Conservation (phyloP, 2,888 invertebrate species). For the Hydraecia micacea region DNA sequence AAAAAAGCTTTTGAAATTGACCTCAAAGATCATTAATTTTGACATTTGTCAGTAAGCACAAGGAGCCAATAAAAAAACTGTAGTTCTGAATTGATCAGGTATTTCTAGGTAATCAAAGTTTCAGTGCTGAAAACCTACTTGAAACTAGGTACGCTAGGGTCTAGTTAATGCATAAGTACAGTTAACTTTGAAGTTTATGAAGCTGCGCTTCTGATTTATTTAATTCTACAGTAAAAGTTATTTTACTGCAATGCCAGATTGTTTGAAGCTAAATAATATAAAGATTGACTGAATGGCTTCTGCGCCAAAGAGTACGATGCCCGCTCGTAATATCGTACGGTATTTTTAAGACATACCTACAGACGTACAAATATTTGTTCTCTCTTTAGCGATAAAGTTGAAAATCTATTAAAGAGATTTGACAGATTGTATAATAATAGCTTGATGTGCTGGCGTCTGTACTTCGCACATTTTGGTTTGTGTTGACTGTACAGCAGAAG, state of each 20-base stretch:
- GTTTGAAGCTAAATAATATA: slow-evolving; percentile 16
- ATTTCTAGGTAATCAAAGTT: slow-evolving; percentile 24
- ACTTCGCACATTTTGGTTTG: no score
- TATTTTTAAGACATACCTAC: not conserved
- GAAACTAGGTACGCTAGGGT: slow-evolving; percentile 18
- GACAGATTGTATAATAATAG: no score
- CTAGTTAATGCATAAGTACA: slow-evolving; percentile 33
- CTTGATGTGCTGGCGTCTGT: no score
- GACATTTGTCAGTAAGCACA: not conserved
- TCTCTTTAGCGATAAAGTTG: no score
- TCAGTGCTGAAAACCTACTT: slow-evolving; percentile 4
- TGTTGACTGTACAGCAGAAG: no score
- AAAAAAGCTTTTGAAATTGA: not conserved
- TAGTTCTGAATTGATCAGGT: not conserved
- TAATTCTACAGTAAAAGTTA: slow-evolving; percentile 24
- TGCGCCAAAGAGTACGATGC: not conserved
- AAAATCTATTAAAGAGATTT: no score
- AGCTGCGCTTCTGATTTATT: slow-evolving; percentile 34
- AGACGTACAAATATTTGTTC: slow-evolving; percentile 5
- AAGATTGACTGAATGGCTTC: not conserved
- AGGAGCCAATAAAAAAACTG: not conserved
- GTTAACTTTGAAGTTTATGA: slow-evolving; percentile 34
- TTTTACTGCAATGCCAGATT: slow-evolving; percentile 16
- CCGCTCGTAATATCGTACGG: no score
- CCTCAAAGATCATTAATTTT: not conserved